Percentiles rank a stretch among this genome's conserved stretches.
Evolutionary conservation across 2,113 vertebrate species (phyloP).

Genomic region (Empidonax traillii): DNA sequence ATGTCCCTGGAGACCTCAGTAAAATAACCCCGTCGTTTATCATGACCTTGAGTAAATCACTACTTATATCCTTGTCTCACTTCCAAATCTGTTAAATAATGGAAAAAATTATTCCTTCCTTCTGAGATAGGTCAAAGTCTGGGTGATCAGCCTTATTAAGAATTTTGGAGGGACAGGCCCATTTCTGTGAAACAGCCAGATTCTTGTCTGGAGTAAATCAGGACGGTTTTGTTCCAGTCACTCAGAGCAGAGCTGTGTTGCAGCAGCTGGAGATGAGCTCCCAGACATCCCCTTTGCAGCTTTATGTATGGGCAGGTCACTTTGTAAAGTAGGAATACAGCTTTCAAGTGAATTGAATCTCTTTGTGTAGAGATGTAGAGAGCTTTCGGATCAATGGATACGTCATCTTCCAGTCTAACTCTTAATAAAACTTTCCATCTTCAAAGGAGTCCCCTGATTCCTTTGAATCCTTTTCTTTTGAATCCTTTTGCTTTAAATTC

Average conservation of each 20-base stretch:
- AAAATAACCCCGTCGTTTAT: not conserved
- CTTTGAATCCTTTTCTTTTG: not conserved
- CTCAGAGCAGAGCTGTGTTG: not conserved
- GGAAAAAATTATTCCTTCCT: not conserved
- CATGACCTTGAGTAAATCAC: not conserved
- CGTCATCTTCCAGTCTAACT: not conserved
- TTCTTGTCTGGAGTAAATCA: not conserved
- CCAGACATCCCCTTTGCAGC: not conserved
- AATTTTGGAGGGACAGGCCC: not conserved
- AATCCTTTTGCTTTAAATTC: not conserved
- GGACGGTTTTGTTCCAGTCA: not conserved
- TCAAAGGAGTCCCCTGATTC: not conserved
- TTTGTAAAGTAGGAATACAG: not conserved
- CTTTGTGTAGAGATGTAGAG: not conserved
- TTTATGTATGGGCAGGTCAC: not conserved
- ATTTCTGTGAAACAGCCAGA: not conserved
- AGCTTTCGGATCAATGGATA: not conserved
- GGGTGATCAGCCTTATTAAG: not conserved
- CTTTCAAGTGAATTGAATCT: not conserved
- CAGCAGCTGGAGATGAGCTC: not conserved
- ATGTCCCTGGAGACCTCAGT: not conserved
- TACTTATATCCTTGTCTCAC: not conserved
- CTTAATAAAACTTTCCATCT: not conserved
- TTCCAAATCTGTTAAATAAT: not conserved
- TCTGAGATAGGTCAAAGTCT: not conserved